Percentiles rank a stretch among this genome's conserved stretches.
Evolutionary conservation across 2,888 invertebrate species (phyloP).

Genomic region (Actias luna): DNA sequence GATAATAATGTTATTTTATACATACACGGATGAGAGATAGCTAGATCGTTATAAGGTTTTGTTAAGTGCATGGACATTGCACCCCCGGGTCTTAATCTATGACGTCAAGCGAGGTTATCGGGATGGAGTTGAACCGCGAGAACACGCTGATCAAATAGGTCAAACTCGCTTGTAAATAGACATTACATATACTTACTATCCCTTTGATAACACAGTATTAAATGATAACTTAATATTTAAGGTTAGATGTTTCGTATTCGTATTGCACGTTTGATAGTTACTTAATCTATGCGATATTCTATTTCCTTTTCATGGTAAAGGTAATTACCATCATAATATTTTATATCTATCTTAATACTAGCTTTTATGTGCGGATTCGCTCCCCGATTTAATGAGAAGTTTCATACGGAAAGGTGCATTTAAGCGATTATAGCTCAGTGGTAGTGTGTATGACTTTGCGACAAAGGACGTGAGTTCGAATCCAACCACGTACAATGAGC

Average conservation of each 20-base stretch:
- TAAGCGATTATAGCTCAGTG: too few relatives aligned
- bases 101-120: conserved; percentile 19
- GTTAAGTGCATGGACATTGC: conserved; percentile 15
- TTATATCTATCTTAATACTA: too few relatives aligned
- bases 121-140: conserved; percentile 14
- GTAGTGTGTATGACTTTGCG: too few relatives aligned
- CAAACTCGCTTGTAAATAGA: conserved; percentile 10
- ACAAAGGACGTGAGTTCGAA: too few relatives aligned
- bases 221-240: neutral
- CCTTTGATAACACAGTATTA: neutral
- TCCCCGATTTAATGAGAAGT: too few relatives aligned
- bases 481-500: too few relatives aligned
- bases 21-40: neutral
- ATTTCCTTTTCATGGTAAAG: too few relatives aligned
- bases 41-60: neutral
- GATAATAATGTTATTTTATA: too few relatives aligned
- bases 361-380: too few relatives aligned
- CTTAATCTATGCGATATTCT: neutral
- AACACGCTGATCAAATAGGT: conserved; percentile 17
- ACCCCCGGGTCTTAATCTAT: conserved; percentile 1
- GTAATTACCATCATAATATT: too few relatives aligned
- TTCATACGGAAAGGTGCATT: too few relatives aligned
- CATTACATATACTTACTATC: neutral
- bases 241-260: neutral
- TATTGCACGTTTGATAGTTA: too few relatives aligned